phyloP scores from a whole-genome alignment of 1,140 invertebrate species.

The Dreissena polymorpha region DNA sequence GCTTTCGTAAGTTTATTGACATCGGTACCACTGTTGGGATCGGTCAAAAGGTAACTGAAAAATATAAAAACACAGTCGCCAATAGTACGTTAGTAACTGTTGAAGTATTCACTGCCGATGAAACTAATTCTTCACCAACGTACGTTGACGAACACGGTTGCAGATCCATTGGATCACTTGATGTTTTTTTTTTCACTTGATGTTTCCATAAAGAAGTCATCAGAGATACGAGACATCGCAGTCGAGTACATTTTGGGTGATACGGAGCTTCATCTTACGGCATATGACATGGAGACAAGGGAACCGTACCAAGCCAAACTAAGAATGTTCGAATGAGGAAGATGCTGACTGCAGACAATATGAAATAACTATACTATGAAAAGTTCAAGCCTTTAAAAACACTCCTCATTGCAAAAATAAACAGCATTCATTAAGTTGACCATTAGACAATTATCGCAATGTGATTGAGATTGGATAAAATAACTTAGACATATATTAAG shows the following conservation, averaged over 20 bases:
- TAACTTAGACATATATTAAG: no score
- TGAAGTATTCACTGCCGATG: constrained; percentile 19
- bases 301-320: constrained; percentile 11
- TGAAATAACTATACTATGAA: no score
- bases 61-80: constrained; percentile 11
- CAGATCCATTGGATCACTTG: constrained; percentile 26
- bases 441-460: no score
- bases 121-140: not conserved
- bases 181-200: no score
- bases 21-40: constrained; percentile 17
- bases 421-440: no score
- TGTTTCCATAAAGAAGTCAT: constrained; percentile 25
- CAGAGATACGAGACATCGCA: constrained; percentile 5
- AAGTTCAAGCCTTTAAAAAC: no score
- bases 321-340: constrained; percentile 19
- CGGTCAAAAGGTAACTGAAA: not conserved
- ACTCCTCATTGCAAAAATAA: no score
- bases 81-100: not conserved
- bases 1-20: constrained; percentile 39
- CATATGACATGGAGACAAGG: not conserved
- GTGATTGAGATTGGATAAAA: no score
- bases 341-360: no score
- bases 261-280: constrained; percentile 36
- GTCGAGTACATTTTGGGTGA: constrained; percentile 50
- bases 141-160: constrained; percentile 43